Evolutionary conservation across 2,888 invertebrate species (phyloP).

Genomic region (Sericinus montela): DNA sequence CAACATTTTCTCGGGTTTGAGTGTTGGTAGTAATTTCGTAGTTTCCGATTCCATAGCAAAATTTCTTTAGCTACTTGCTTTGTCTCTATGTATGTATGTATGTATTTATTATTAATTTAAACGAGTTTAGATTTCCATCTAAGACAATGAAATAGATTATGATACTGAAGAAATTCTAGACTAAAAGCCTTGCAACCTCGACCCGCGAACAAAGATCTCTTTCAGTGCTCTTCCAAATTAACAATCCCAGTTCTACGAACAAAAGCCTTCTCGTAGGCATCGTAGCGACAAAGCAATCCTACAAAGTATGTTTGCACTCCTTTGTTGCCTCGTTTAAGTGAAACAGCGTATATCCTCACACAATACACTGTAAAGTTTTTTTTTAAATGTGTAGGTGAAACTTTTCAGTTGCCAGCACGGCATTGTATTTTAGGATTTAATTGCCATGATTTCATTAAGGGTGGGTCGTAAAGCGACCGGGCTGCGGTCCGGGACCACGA

Average conservation of each 20-base stretch:
- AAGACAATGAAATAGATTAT: conserved; percentile 1
- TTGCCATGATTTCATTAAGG: conserved; percentile 17
- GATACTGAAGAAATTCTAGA: neutral
- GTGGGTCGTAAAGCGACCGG: conserved; percentile 6
- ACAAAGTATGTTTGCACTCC: conserved; percentile 2
- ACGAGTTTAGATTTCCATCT: neutral
- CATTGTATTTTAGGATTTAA: conserved; percentile 1
- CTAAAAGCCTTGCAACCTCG: neutral
- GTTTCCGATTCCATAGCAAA: too few relatives aligned
- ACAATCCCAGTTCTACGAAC: conserved; percentile 5
- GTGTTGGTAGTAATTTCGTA: too few relatives aligned
- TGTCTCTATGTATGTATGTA: too few relatives aligned
- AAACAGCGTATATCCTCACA: neutral
- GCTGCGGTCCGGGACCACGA: conserved; percentile 2
- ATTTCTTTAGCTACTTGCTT: too few relatives aligned
- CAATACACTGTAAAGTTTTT: neutral
- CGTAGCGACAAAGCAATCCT: conserved; percentile 6
- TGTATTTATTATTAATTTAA: neutral
- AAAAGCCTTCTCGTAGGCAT: neutral
- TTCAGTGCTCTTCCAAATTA: neutral
- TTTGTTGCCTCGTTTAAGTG: conserved; percentile 1
- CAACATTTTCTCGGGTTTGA: too few relatives aligned
- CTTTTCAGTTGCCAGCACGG: neutral
- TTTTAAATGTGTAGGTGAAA: neutral
- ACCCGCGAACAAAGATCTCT: conserved; percentile 5